phyloP scores from a whole-genome alignment of 2,888 invertebrate species.

The Napeogenes sylphis region DNA sequence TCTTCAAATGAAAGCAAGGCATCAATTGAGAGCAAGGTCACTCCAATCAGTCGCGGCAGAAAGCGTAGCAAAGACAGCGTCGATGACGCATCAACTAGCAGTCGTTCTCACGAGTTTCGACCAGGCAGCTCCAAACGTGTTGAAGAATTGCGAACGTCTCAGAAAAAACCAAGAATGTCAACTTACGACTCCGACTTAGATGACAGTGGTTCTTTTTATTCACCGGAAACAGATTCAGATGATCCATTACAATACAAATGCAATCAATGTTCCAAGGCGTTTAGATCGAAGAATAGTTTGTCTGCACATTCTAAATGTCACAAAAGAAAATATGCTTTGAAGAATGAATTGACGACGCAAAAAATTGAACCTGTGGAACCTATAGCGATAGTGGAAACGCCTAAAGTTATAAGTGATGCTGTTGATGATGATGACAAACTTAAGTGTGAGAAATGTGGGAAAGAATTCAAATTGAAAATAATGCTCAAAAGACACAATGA shows the following conservation, averaged over 20 bases:
- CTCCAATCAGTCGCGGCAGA: conserved; percentile 45
- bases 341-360: neutral
- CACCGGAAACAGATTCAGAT: conserved; percentile 64
- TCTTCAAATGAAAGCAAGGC: conserved; percentile 48
- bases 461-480: conserved; percentile 68
- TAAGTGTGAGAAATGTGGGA: conserved; percentile 59
- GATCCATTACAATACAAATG: conserved; percentile 56
- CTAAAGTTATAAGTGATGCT: conserved; percentile 39
- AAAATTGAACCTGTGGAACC: conserved; percentile 3
- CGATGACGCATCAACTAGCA: conserved; percentile 53
- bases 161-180: conserved; percentile 48
- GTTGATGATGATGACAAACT: conserved; percentile 53
- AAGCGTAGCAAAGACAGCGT: conserved; percentile 62
- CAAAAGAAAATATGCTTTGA: conserved; percentile 23
- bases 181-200: conserved; percentile 62
- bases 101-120: conserved; percentile 51
- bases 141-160: conserved; percentile 51
- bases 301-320: conserved; percentile 48
- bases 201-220: conserved; percentile 52
- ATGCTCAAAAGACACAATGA: conserved; percentile 68
- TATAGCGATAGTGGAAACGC: neutral
- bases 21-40: conserved; percentile 47
- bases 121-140: conserved; percentile 56
- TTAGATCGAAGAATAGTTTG: conserved; percentile 43
- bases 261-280: conserved; percentile 51